Conservation (phyloP, 2,113 vertebrate genomes). For the Barbus barbus region DNA sequence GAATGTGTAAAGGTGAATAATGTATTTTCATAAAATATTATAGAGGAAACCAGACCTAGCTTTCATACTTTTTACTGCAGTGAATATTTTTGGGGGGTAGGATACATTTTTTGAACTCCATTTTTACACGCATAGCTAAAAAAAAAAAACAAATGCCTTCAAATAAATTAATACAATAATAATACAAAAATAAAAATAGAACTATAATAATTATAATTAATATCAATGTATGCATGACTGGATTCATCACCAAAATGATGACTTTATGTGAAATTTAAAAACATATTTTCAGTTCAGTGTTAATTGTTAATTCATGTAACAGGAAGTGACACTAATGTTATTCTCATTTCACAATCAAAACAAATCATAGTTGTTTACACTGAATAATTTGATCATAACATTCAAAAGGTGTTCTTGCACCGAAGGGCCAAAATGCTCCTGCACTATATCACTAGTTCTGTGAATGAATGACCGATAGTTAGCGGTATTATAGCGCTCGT, state of each 20-base stretch:
- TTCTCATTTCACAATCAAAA: conserved; percentile 24
- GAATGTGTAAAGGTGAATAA: neutral
- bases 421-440: neutral
- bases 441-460: conserved; percentile 24
- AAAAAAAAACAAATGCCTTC: too few relatives aligned
- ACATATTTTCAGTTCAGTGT: neutral
- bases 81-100: neutral
- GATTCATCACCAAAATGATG: neutral
- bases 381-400: conserved; percentile 30
- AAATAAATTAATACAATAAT: too few relatives aligned
- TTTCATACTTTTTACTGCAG: neutral
- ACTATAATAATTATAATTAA: too few relatives aligned
- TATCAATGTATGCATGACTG: too few relatives aligned
- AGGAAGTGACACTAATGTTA: neutral
- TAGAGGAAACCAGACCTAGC: neutral
- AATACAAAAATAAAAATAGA: too few relatives aligned
- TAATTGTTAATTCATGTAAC: neutral
- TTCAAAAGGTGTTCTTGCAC: neutral
- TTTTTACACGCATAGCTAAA: too few relatives aligned
- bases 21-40: neutral
- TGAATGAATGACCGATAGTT: conserved; percentile 55
- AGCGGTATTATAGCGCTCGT: conserved; percentile 31
- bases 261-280: neutral
- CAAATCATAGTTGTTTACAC: conserved; percentile 9
- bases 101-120: too few relatives aligned